Evolutionary conservation across 2,113 vertebrate species (phyloP).

Genomic region (Empidonax traillii): DNA sequence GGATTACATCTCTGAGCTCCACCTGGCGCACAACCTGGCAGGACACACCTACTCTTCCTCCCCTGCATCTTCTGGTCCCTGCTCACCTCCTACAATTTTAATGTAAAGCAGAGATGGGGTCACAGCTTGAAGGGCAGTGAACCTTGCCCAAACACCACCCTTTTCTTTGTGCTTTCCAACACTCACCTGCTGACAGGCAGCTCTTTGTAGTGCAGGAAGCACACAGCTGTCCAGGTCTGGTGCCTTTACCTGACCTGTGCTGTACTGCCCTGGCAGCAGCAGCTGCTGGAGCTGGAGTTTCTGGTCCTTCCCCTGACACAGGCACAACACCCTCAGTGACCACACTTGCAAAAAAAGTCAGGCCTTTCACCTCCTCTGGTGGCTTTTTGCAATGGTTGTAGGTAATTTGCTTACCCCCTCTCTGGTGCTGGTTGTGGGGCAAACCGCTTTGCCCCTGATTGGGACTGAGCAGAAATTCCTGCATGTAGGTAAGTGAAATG

Average conservation of each 20-base stretch:
- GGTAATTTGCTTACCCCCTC: conserved; percentile 57
- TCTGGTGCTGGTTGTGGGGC: conserved; percentile 38
- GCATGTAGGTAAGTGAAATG: conserved; percentile 61
- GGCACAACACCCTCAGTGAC: neutral
- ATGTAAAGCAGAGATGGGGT: neutral
- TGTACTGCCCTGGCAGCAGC: neutral
- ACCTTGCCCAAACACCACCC: neutral
- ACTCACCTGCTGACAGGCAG: conserved; percentile 69
- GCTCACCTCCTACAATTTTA: neutral
- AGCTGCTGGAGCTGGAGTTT: neutral
- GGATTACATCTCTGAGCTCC: neutral
- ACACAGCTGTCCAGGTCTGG: conserved; percentile 62
- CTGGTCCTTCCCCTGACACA: neutral
- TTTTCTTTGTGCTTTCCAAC: neutral
- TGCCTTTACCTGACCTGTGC: conserved; percentile 27
- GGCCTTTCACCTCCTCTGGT: neutral
- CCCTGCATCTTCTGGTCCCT: neutral
- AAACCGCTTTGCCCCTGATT: conserved; percentile 7
- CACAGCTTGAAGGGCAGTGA: neutral
- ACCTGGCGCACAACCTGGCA: neutral
- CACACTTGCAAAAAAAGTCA: neutral
- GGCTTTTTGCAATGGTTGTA: conserved; percentile 61
- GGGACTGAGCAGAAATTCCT: conserved; percentile 71
- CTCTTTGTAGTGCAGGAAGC: neutral
- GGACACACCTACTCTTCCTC: neutral